A percentile compares a stretch with the other conserved stretches of the same genome.
Conservation (phyloP, 2,888 invertebrate genomes). For the Diloba caeruleocephala region DNA sequence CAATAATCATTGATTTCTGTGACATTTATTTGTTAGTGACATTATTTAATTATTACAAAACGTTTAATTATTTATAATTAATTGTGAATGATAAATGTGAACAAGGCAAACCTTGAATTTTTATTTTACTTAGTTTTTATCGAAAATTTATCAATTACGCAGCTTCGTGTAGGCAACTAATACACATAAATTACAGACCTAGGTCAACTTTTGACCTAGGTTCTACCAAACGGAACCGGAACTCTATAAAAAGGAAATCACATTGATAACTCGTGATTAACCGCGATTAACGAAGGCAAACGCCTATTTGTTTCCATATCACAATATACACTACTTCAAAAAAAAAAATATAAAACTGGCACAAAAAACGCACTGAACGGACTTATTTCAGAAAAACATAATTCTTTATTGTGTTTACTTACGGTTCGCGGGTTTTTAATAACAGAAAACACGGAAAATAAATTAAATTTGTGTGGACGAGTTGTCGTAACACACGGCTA, state of each 20-base stretch:
- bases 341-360: conserved; percentile 15
- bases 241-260: conserved; percentile 49
- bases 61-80: conserved; percentile 21
- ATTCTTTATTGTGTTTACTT: conserved; percentile 45
- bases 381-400: conserved; percentile 22
- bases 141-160: conserved; percentile 7
- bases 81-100: conserved; percentile 23
- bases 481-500: conserved; percentile 63
- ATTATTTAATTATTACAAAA: conserved; percentile 8
- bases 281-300: conserved; percentile 44
- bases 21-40: too few relatives aligned
- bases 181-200: conserved; percentile 23
- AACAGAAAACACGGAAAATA: conserved; percentile 68
- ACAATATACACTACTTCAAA: conserved; percentile 36
- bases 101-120: conserved; percentile 20
- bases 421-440: conserved; percentile 55
- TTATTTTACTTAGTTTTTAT: conserved; percentile 15
- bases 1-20: too few relatives aligned
- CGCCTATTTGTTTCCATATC: conserved; percentile 44
- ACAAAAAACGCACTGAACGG: conserved; percentile 39
- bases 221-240: conserved; percentile 44
- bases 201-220: conserved; percentile 54
- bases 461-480: conserved; percentile 67
- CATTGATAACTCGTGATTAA: conserved; percentile 48
- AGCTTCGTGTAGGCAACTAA: conserved; percentile 17